A percentile compares a stretch with the other conserved stretches of the same genome.
Evolutionary conservation across 2,113 vertebrate species (phyloP).

Genomic region (Aramus guarauna): DNA sequence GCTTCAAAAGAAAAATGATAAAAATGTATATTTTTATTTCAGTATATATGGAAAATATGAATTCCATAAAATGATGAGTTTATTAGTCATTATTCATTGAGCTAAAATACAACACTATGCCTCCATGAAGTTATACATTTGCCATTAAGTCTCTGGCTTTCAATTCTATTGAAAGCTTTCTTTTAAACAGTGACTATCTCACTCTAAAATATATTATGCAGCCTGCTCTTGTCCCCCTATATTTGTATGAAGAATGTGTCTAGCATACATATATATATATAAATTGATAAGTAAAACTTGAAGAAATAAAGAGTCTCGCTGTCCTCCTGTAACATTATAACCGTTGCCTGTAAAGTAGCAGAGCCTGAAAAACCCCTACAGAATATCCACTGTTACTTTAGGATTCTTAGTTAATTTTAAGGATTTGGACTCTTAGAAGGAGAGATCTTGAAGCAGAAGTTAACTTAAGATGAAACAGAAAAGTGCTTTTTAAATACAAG

Average conservation of each 20-base stretch:
- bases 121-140: neutral
- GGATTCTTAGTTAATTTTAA: neutral
- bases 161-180: neutral
- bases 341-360: neutral
- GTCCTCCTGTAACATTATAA: neutral
- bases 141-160: neutral
- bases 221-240: neutral
- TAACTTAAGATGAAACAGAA: neutral
- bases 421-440: neutral
- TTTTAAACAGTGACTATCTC: neutral
- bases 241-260: neutral
- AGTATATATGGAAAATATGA: neutral
- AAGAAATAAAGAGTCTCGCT: neutral
- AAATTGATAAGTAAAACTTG: neutral
- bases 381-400: neutral
- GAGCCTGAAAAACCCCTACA: neutral
- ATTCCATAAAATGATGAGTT: neutral
- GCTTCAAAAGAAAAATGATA: neutral
- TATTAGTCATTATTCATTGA: constrained; percentile 2
- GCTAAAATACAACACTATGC: neutral
- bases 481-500: neutral
- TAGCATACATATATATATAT: neutral
- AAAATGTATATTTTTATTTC: constrained; percentile 28
- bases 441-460: neutral
- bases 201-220: neutral